These are phyloP conservation scores for Drosophila grimshawi DNA, from an alignment of 1,140 invertebrate species.

Conservation along the genomic window DNA sequence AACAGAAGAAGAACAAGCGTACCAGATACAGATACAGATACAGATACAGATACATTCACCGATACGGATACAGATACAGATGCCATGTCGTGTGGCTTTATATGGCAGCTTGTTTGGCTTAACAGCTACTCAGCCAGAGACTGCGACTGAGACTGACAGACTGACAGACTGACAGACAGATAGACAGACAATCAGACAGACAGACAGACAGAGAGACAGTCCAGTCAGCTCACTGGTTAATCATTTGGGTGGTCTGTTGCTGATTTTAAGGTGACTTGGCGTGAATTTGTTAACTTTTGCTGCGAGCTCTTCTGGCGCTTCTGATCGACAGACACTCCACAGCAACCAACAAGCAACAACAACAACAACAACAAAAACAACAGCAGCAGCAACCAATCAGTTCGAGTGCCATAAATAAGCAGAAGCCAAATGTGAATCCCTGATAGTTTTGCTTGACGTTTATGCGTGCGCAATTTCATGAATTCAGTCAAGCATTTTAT, in stretches of 20 bases:
- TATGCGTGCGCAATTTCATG: conserved; percentile 22
- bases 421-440: conserved; percentile 27
- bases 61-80: conserved; percentile 1
- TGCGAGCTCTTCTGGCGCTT: conserved; percentile 41
- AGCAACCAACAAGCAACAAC: not conserved
- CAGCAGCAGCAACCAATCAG: conserved; percentile 34
- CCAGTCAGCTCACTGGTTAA: conserved; percentile 25
- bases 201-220: not conserved
- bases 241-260: conserved; percentile 75
- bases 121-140: conserved; percentile 14
- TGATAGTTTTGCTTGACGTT: conserved; percentile 4
- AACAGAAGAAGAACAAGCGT: not conserved
- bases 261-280: conserved; percentile 82
- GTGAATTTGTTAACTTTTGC: conserved; percentile 84
- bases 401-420: conserved; percentile 40
- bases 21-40: not conserved
- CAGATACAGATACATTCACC: not conserved
- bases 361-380: not conserved
- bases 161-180: not conserved
- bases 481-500: not conserved
- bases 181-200: not conserved
- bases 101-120: conserved; percentile 62
- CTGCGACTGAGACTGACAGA: not conserved
- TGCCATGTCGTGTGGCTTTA: conserved; percentile 50
- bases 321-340: conserved; percentile 24